A percentile compares a stretch with the other conserved stretches of the same genome.
Conservation (phyloP, 2,888 invertebrate species). For the Luperina testacea region DNA sequence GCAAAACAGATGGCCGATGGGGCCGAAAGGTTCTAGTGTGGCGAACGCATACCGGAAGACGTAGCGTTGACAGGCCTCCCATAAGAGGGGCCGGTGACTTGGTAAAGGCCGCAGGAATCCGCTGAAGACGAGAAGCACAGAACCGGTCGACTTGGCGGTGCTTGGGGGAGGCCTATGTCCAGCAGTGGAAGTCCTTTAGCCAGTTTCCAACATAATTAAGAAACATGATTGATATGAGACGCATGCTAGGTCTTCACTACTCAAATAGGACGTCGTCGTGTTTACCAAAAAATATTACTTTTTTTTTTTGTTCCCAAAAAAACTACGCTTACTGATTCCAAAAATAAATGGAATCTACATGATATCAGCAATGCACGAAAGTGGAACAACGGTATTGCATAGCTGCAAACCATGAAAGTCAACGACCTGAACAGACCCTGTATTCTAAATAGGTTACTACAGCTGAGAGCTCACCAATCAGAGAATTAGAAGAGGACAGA, state of each 20-base stretch:
- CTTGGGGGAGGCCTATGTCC: background rate
- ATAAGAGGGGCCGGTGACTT: background rate
- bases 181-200: background rate
- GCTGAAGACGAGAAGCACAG: background rate
- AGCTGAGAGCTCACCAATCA: conserved; percentile 54
- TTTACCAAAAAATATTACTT: background rate
- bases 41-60: background rate
- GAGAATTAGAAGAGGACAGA: conserved; percentile 43
- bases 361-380: conserved; percentile 6
- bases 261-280: no score
- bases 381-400: conserved; percentile 37
- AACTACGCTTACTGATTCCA: background rate
- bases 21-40: background rate
- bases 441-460: conserved; percentile 62
- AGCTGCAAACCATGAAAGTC: conserved; percentile 53
- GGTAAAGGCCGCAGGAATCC: background rate
- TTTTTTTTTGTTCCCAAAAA: background rate
- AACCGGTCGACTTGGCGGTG: background rate
- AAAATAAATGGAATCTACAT: conserved; percentile 10
- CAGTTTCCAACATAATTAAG: background rate
- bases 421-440: conserved; percentile 61
- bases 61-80: background rate
- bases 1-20: background rate
- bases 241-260: background rate
- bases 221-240: background rate